Conservation (phyloP, 2,888 invertebrate species). For the Phorcus lineatus region DNA sequence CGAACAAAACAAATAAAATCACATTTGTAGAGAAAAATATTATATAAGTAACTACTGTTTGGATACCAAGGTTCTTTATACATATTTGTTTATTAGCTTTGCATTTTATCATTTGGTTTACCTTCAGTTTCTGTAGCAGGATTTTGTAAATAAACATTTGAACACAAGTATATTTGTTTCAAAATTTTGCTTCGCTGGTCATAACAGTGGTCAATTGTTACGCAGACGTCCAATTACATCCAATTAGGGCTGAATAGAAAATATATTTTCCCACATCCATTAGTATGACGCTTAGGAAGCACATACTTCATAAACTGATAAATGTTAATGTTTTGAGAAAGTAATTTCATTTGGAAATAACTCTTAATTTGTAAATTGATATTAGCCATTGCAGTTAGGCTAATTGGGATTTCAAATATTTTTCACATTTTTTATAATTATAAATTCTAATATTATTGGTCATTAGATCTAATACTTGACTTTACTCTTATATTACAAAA, state of each 20-base stretch:
- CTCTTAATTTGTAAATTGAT: neutral
- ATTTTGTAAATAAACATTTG: too few relatives aligned
- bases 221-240: neutral
- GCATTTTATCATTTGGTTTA: too few relatives aligned
- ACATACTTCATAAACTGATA: slow-evolving; percentile 7
- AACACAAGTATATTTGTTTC: too few relatives aligned
- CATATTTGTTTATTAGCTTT: too few relatives aligned
- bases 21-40: too few relatives aligned
- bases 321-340: slow-evolving; percentile 4
- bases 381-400: neutral
- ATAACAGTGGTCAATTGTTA: too few relatives aligned
- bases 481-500: too few relatives aligned
- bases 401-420: neutral
- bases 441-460: neutral
- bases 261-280: slow-evolving; percentile 6
- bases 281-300: neutral
- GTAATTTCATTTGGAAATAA: neutral
- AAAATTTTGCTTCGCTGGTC: too few relatives aligned
- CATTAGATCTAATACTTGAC: neutral
- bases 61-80: too few relatives aligned
- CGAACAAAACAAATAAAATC: too few relatives aligned
- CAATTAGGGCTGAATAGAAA: neutral
- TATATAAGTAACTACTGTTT: too few relatives aligned
- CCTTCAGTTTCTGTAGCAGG: too few relatives aligned
- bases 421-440: neutral